phyloP scores from a whole-genome alignment of 2,888 invertebrate species.

The Caenorhabditis japonica region DNA sequence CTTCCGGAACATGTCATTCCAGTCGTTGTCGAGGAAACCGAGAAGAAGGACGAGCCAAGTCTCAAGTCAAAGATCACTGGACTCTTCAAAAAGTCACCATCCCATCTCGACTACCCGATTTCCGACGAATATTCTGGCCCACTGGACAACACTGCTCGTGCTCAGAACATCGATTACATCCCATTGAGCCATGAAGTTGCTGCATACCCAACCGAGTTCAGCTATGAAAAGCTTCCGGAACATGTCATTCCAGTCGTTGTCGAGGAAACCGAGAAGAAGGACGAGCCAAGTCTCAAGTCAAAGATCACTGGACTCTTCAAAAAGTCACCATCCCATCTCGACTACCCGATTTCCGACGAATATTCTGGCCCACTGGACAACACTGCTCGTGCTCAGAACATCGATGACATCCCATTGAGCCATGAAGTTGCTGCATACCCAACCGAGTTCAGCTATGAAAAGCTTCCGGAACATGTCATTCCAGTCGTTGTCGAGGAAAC shows the following conservation, averaged over 20 bases:
- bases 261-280: slow-evolving; percentile 29
- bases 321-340: slow-evolving; percentile 51
- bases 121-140: slow-evolving; percentile 26
- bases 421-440: slow-evolving; percentile 47
- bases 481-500: slow-evolving; percentile 12
- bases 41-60: slow-evolving; percentile 25
- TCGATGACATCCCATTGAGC: slow-evolving; percentile 48
- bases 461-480: slow-evolving; percentile 35
- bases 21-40: slow-evolving; percentile 24
- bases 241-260: slow-evolving; percentile 10
- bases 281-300: slow-evolving; percentile 22
- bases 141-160: slow-evolving; percentile 23
- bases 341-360: slow-evolving; percentile 54
- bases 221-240: slow-evolving; percentile 17
- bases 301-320: slow-evolving; percentile 41
- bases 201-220: slow-evolving; percentile 43
- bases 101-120: slow-evolving; percentile 32
- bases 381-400: slow-evolving; percentile 34
- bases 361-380: slow-evolving; percentile 58
- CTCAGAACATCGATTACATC: slow-evolving; percentile 43
- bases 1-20: slow-evolving; percentile 35
- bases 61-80: slow-evolving; percentile 31
- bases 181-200: slow-evolving; percentile 52
- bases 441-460: slow-evolving; percentile 21
- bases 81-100: slow-evolving; percentile 34